Base-by-base conservation (phyloP, 2,797 vertebrate species). In the Sandelia bainsii region DNA sequence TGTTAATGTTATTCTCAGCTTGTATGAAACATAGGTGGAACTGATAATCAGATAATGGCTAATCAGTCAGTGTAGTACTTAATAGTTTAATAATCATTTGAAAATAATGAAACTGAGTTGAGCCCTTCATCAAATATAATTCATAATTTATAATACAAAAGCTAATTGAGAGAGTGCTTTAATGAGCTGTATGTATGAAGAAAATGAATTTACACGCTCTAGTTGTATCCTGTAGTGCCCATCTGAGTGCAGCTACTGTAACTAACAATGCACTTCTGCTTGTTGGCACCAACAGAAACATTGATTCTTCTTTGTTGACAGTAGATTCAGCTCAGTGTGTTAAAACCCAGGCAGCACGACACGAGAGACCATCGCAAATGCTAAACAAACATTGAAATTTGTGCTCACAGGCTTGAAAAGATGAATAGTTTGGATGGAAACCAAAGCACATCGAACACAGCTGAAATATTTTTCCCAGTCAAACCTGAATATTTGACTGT, bases 241-340 rank as follows among this genome's bases (percentile, higher is more conserved):
- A 32, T 61, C 50, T 61, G 67, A 61, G 53, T 46, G 66, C 63
- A 74, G 60, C 58, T 44, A 5, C 74, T 81, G 77, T 76, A 67
- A 82, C 63, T 82, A 80, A 72, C 60, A 79, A 79, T 77, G 69
- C 60, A 70, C 67, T 49, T 51, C 40, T 75, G 48, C 58, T 45
- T 57, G 72, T 62, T 66, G 63, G 65, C 52, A 62, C 25, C 23
- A n/a, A 54, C 69, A 61, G 65, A 53, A 63, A 59, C 80, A 54
- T 40, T 56, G 71, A 83, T 66, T 77, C 14, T 10, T 53, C 48
- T 78, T 65, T 84, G 84, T 76, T 81, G 78, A 84, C 81, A 62
- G 50, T 72, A 32, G 53, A 74, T 57, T 67, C 42, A 25, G 46
- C 61, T 61, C 57, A 42, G 49, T 59, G 74, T 82, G 82, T 75